Evolutionary conservation across 2,113 vertebrate species (phyloP).

Genomic region (Eleginops maclovinus): DNA sequence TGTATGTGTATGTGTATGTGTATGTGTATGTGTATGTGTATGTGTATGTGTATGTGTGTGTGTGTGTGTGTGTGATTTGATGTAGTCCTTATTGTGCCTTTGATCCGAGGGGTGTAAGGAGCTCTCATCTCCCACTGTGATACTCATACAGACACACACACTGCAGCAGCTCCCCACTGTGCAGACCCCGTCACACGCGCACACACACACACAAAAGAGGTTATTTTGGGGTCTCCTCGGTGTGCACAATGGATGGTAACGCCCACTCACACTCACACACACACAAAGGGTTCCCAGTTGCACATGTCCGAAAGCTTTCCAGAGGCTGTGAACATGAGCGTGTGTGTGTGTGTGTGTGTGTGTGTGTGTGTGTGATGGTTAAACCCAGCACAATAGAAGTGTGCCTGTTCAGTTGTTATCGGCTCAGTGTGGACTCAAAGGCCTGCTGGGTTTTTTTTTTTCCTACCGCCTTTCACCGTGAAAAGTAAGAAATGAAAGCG

Average conservation of each 20-base stretch:
- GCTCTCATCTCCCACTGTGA: slow-evolving; percentile 65
- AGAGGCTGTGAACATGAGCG: slow-evolving; percentile 38
- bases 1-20: too few species aligned
- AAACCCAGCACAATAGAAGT: slow-evolving; percentile 72
- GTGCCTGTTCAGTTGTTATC: slow-evolving; percentile 73
- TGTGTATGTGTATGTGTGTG: too few species aligned
- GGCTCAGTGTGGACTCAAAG: slow-evolving; percentile 58
- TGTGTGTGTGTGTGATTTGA: slow-evolving; percentile 20
- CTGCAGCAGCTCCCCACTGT: slow-evolving; percentile 47
- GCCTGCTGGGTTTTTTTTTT: slow-evolving; percentile 42
- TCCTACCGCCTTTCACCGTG: slow-evolving; percentile 38
- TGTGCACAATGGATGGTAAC: slow-evolving; percentile 44
- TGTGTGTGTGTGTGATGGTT: slow-evolving; percentile 40
- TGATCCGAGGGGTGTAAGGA: slow-evolving; percentile 66
- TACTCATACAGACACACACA: slow-evolving; percentile 17
- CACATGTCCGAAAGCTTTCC: slow-evolving; percentile 46
- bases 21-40: too few species aligned
- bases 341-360: slow-evolving; percentile 10
- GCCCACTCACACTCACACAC: background rate
- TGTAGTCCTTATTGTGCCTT: slow-evolving; percentile 58
- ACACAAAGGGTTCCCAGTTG: slow-evolving; percentile 17
- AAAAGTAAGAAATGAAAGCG: slow-evolving; percentile 34
- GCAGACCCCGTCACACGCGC: slow-evolving; percentile 27
- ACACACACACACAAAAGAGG: slow-evolving; percentile 46
- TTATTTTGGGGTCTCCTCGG: slow-evolving; percentile 56